Percentiles rank a stretch among this genome's conserved stretches.
phyloP scores from a whole-genome alignment of 2,797 vertebrate species.

The Siniperca scherzeri region DNA sequence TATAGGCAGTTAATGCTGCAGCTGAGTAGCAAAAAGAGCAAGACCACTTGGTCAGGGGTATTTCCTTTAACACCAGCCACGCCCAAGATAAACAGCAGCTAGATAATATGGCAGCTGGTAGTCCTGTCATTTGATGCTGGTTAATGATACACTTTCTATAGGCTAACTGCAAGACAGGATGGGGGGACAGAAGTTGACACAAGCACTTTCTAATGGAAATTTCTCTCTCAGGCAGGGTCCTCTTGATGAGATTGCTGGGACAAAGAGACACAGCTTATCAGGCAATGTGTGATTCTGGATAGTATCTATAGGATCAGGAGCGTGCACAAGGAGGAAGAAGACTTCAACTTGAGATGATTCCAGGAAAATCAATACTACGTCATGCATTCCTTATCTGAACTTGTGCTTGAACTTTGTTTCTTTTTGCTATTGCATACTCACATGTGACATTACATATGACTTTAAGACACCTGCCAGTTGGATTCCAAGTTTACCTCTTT shows the following conservation, averaged over 20 bases:
- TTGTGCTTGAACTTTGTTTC: not conserved
- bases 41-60: conserved; percentile 9
- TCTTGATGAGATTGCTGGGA: not conserved
- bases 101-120: not conserved
- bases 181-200: not conserved
- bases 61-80: conserved; percentile 1
- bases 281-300: no score
- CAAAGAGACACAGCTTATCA: no score
- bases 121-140: conserved; percentile 28
- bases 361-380: not conserved
- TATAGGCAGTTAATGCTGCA: not conserved
- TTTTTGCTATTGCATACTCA: not conserved
- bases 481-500: no score
- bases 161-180: not conserved
- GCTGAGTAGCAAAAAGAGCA: not conserved
- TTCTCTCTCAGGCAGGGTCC: not conserved
- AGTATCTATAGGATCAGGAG: no score
- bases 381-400: not conserved
- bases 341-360: not conserved
- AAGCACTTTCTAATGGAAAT: not conserved
- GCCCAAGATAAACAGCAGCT: not conserved
- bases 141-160: conserved; percentile 36
- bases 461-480: no score
- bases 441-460: not conserved
- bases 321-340: not conserved